phyloP scores from a whole-genome alignment of 2,113 vertebrate species.

The Ailuropoda melanoleuca region DNA sequence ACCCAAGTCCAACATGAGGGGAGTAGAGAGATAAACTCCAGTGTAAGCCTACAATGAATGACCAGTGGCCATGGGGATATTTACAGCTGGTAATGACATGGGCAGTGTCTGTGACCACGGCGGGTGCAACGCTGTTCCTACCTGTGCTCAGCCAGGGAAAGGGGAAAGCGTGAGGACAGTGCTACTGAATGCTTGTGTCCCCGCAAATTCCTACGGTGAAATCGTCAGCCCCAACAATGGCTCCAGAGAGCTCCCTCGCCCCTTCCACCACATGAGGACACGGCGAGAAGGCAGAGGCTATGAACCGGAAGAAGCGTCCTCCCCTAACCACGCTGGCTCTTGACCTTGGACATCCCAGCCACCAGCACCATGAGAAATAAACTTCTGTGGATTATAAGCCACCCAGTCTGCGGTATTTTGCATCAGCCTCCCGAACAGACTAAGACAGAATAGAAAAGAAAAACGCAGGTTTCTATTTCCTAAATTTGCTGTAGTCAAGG shows the following conservation, averaged over 20 bases:
- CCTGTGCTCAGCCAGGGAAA: not conserved
- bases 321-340: not conserved
- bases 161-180: not conserved
- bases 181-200: not conserved
- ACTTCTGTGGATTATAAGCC: not conserved
- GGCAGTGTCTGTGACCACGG: accelerated
- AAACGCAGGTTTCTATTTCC: not conserved
- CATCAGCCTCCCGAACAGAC: not conserved
- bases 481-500: not conserved
- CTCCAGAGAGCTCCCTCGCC: not conserved
- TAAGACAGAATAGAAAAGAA: not conserved
- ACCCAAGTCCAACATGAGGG: accelerated
- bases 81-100: accelerated
- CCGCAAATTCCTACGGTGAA: not conserved
- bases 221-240: accelerated
- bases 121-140: accelerated
- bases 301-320: not conserved
- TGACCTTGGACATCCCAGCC: not conserved
- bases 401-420: not conserved
- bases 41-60: accelerated
- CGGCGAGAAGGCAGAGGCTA: accelerated
- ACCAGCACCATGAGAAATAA: not conserved
- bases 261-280: accelerated
- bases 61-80: accelerated
- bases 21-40: accelerated